Evolutionary conservation across 2,113 vertebrate genomes (phyloP).

Genomic region (Albula glossodonta): DNA sequence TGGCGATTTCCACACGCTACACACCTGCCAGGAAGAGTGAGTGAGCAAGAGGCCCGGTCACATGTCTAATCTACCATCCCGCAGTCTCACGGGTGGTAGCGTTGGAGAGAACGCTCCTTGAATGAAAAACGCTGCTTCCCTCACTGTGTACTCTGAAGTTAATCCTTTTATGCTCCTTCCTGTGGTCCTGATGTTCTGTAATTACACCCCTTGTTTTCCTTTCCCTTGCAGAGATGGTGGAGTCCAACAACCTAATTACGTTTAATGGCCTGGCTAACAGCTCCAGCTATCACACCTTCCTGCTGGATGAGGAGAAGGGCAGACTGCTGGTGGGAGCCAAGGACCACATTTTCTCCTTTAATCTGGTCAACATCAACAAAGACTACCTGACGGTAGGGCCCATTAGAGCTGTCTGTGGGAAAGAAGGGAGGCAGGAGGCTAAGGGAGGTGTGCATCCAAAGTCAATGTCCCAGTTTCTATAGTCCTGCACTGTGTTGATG

Average conservation of each 20-base stretch:
- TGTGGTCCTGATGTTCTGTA: constrained; percentile 16
- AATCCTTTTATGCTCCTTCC: not conserved
- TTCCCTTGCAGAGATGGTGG: constrained; percentile 89
- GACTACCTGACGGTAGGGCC: constrained; percentile 85
- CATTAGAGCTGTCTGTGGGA: not conserved
- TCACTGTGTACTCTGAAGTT: too few species aligned
- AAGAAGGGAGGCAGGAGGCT: not conserved
- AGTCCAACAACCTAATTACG: constrained; percentile 88
- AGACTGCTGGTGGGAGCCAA: constrained; percentile 93
- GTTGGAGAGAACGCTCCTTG: not conserved
- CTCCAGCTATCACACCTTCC: constrained; percentile 93
- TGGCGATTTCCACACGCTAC: not conserved
- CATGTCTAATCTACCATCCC: not conserved
- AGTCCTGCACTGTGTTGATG: not conserved
- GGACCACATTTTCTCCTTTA: constrained; percentile 97
- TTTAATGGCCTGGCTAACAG: constrained; percentile 91
- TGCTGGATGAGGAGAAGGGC: constrained; percentile 92
- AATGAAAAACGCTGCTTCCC: not conserved
- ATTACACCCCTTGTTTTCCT: constrained; percentile 30
- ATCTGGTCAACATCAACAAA: constrained; percentile 90
- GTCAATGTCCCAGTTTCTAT: not conserved
- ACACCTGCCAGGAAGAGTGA: constrained; percentile 11
- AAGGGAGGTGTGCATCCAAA: not conserved
- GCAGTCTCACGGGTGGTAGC: not conserved
- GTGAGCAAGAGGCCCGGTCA: not conserved